Evolutionary conservation across 1,140 invertebrate species (phyloP), one percentile per base, ranked within the genome.

Genomic region (honey bee (Apis mellifera)): DNA sequence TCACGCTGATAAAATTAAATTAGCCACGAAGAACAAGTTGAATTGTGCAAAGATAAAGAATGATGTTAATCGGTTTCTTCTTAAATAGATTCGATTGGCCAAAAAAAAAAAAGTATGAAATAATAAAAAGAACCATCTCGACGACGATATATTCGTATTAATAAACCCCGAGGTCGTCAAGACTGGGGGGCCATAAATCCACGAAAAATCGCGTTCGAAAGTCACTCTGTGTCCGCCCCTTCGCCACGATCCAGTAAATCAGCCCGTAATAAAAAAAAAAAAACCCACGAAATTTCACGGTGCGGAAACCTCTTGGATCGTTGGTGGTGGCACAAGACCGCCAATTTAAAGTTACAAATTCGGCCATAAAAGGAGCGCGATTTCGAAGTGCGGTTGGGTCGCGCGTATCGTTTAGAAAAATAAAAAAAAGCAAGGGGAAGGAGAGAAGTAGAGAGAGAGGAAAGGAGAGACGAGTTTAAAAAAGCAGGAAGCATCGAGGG

Each of bases 331-430:
- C 81, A 88, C 70, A 78, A 82, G 89, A 62, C 69, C 86, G 72
- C 89, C 92, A 93, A 93, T 93, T 93, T 92, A 91, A 93, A 92
- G 90, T 93, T 93, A 93, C 92, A 93, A 93, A 93, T 93, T 93
- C 85, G 91, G 66, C 85, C 90, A 89, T 93, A 93, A 93, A 93
- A 91, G 90, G 85, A 89, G 75, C 57, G 75, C 78, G 81, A 85
- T 59, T 79, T 42, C 32, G 32, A 7, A 78, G 85, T 59, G 70
- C 32, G 32, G 74, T 55, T 74, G 72, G 79, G 62, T 82, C 79
- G 26, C 79, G 62, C 64, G 62, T 76, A 76, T 48, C 72, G 73
- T 76, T 82, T 68, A 84, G 83, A 86, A 89, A 85, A 85, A 86
- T 86, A 83, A 73, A 55, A 32, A 78, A 48, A n/a, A 60, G n/a